Conservation (phyloP, 2,888 invertebrate genomes). For the Eledona agricola region DNA sequence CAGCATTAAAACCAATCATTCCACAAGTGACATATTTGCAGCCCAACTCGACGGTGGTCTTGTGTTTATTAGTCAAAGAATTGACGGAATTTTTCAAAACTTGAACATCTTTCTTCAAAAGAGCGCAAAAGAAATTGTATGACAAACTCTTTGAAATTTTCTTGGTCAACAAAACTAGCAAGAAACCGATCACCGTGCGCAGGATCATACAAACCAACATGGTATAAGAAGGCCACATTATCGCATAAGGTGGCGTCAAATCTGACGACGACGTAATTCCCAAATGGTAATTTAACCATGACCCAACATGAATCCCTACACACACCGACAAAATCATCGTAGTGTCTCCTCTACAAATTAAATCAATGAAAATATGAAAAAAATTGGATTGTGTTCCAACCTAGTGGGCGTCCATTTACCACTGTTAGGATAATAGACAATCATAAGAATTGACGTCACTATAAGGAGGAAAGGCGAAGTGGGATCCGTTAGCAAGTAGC, state of each 20-base stretch:
- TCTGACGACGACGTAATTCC: conserved; percentile 73
- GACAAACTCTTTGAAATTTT: conserved; percentile 74
- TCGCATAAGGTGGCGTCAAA: conserved; percentile 72
- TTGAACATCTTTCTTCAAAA: conserved; percentile 73
- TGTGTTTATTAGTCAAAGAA: conserved; percentile 73
- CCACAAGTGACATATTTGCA: conserved; percentile 85
- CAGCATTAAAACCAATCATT: conserved; percentile 80
- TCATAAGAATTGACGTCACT: conserved; percentile 71
- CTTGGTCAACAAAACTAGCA: conserved; percentile 75
- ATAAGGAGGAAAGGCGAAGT: conserved; percentile 73
- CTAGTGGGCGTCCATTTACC: conserved; percentile 91
- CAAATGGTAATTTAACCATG: conserved; percentile 85
- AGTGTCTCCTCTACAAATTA: conserved; percentile 81
- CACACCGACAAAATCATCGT: conserved; percentile 86
- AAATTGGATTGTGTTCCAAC: no score
- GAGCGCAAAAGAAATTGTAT: conserved; percentile 74
- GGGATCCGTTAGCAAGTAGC: conserved; percentile 72
- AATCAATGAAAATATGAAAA: conserved; percentile 10
- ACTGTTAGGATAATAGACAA: conserved; percentile 82
- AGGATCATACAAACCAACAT: conserved; percentile 75
- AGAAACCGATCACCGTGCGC: conserved; percentile 79
- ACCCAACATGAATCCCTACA: conserved; percentile 79
- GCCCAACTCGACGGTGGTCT: conserved; percentile 80
- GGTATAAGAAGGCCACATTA: conserved; percentile 80
- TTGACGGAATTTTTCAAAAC: conserved; percentile 72